Evolutionary conservation across 1,140 invertebrate genomes (phyloP).

Genomic region (Ceratina japonica): DNA sequence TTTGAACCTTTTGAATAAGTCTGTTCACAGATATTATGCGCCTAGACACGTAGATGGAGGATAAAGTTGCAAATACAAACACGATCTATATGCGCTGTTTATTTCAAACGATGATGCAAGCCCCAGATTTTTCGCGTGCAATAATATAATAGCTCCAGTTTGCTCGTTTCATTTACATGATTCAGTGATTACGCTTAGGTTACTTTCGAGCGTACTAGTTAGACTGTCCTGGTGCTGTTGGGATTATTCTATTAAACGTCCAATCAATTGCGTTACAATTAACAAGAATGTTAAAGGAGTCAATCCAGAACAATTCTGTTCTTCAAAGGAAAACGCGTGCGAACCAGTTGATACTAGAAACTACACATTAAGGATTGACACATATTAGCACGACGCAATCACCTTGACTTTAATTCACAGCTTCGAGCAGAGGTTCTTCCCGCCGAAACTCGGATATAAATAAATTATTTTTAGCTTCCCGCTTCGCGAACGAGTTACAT

Average conservation of each 20-base stretch:
- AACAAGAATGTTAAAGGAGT: background rate
- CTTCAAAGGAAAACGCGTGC: background rate
- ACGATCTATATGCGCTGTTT: slow-evolving; percentile 13
- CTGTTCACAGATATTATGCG: too few species aligned
- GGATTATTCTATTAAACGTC: too few species aligned
- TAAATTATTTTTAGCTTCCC: slow-evolving; percentile 11
- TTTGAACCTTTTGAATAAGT: background rate
- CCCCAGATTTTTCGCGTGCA: background rate
- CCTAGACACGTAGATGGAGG: too few species aligned
- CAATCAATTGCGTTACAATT: background rate
- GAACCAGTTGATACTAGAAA: slow-evolving; percentile 27
- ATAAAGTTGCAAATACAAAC: background rate
- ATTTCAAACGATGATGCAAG: slow-evolving; percentile 19
- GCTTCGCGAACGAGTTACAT: background rate
- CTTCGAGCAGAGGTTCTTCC: background rate
- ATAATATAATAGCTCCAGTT: background rate
- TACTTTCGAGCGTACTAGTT: too few species aligned
- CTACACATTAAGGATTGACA: background rate
- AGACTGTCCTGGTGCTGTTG: too few species aligned
- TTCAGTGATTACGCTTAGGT: background rate
- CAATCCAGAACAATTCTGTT: background rate
- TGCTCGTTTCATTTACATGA: background rate
- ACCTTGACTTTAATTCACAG: slow-evolving; percentile 32
- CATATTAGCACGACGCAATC: background rate
- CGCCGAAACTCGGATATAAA: background rate